A percentile compares a stretch with the other conserved stretches of the same genome.
These are phyloP conservation scores for Galbula dea DNA, from an alignment of 2,113 vertebrate genomes.

Conservation along the genomic window DNA sequence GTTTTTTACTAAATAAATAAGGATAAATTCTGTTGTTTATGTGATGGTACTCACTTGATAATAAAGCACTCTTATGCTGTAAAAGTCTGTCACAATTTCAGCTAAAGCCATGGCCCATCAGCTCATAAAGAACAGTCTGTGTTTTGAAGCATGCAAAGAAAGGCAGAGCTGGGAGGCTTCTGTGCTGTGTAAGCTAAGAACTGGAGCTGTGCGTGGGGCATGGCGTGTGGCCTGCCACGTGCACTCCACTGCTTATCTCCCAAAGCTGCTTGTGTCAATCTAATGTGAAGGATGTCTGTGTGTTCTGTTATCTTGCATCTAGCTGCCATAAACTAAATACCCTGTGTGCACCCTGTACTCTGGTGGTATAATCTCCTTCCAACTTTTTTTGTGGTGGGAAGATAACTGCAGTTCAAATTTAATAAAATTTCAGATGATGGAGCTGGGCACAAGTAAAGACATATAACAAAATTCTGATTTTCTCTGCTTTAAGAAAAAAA, in stretches of 20 bases:
- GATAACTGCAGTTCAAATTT: background rate
- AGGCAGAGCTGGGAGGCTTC: background rate
- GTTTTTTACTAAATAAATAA: slow-evolving; percentile 66
- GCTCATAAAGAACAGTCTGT: slow-evolving; percentile 26
- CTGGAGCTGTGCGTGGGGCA: background rate
- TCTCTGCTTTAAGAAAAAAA: background rate
- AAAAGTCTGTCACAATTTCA: slow-evolving; percentile 60
- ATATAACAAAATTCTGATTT: background rate
- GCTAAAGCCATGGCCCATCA: slow-evolving; percentile 58
- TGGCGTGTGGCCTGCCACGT: background rate
- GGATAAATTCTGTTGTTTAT: slow-evolving; percentile 74
- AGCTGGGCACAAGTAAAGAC: background rate
- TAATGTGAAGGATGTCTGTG: background rate
- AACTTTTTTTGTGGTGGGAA: background rate
- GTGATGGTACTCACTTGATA: slow-evolving; percentile 66
- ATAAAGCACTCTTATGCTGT: slow-evolving; percentile 62
- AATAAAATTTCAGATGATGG: background rate
- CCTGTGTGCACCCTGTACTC: background rate
- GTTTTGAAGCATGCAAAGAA: slow-evolving; percentile 8
- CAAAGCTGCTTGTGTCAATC: background rate
- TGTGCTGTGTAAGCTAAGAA: background rate
- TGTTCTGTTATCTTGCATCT: background rate
- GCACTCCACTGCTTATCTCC: background rate
- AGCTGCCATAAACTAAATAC: background rate
- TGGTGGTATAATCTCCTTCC: background rate